phyloP scores from a whole-genome alignment of 1,140 invertebrate genomes.

The Calliopsis andreniformis region DNA sequence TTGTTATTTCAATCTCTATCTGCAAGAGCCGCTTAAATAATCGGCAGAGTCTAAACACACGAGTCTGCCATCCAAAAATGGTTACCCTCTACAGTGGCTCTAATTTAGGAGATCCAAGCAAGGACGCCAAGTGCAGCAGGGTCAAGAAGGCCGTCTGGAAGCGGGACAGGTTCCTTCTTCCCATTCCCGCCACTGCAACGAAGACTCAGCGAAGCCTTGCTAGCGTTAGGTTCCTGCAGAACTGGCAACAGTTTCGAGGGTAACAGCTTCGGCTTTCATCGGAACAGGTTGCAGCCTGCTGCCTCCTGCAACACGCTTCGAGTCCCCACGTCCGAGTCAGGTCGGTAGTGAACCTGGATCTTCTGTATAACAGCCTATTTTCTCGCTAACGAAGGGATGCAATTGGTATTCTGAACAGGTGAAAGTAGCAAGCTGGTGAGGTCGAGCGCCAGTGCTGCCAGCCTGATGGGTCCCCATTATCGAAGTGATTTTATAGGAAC shows the following conservation, averaged over 20 bases:
- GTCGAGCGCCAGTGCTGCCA: conserved; percentile 75
- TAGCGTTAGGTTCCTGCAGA: conserved; percentile 76
- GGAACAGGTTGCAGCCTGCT: conserved; percentile 72
- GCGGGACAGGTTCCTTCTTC: conserved; percentile 81
- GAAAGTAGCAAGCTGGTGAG: conserved; percentile 70
- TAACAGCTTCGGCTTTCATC: conserved; percentile 71
- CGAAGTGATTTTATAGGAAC: conserved; percentile 69
- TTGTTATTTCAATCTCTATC: too few relatives aligned
- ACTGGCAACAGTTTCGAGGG: conserved; percentile 68
- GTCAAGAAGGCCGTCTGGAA: conserved; percentile 87
- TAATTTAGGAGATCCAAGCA: conserved; percentile 85
- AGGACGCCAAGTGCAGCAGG: conserved; percentile 89
- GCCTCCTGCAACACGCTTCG: conserved; percentile 80
- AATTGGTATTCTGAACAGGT: conserved; percentile 50
- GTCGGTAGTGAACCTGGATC: conserved; percentile 44
- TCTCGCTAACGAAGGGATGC: background rate
- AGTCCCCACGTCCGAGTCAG: conserved; percentile 76
- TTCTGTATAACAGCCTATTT: background rate
- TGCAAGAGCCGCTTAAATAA: too few relatives aligned
- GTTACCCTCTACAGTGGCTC: conserved; percentile 20
- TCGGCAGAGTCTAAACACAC: background rate
- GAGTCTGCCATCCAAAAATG: background rate
- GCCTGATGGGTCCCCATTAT: conserved; percentile 72
- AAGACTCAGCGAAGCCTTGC: conserved; percentile 85
- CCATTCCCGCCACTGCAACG: conserved; percentile 84